Conservation (phyloP, 1,140 invertebrate genomes). For the Asobara japonica region DNA sequence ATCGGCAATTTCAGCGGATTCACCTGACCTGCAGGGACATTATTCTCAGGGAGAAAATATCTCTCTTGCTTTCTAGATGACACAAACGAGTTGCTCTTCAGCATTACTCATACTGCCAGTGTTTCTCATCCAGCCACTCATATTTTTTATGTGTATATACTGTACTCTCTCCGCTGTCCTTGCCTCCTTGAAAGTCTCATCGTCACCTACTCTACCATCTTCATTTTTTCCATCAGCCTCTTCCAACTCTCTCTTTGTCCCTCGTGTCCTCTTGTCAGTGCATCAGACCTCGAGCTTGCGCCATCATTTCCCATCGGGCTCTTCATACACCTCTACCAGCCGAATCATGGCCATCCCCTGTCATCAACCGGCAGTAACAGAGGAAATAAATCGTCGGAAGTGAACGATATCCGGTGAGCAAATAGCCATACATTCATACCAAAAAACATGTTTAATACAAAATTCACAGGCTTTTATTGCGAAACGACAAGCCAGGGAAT, state of each 20-base stretch:
- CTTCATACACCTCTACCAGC: neutral
- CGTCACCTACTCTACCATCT: neutral
- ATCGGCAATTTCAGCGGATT: no score
- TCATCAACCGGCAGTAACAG: slow-evolving; percentile 14
- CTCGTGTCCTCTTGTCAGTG: neutral
- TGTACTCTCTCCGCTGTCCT: neutral
- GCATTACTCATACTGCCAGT: slow-evolving; percentile 25
- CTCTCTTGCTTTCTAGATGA: neutral
- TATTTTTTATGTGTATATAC: slow-evolving; percentile 19
- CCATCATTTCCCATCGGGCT: neutral
- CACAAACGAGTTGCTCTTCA: slow-evolving; percentile 17
- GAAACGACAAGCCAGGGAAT: neutral
- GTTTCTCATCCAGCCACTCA: slow-evolving; percentile 19
- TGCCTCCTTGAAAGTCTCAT: neutral
- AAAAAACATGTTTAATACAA: neutral
- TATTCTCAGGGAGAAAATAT: no score
- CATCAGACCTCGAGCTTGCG: neutral
- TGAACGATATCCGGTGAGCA: slow-evolving; percentile 19
- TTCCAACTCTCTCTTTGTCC: neutral
- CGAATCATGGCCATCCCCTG: neutral
- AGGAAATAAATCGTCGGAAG: slow-evolving; percentile 32
- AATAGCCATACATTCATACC: neutral
- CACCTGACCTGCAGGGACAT: no score
- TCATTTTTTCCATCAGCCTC: slow-evolving; percentile 2
- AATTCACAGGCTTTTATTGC: neutral